Evolutionary conservation across 2,113 vertebrate genomes (phyloP).

Genomic region (Tyto alba): DNA sequence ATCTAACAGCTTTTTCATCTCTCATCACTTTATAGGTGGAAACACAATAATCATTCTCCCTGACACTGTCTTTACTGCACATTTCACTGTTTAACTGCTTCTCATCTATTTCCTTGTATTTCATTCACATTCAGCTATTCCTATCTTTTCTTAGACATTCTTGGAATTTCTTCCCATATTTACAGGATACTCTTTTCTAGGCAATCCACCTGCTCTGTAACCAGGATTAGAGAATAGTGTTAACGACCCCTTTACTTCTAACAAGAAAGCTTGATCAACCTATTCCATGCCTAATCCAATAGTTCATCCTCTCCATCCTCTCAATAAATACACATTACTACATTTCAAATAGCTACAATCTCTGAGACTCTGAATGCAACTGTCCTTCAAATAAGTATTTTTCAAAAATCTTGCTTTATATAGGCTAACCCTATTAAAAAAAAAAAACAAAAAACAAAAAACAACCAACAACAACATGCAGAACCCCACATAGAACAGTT

Average conservation of each 20-base stretch:
- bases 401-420: neutral
- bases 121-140: neutral
- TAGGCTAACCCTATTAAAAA: neutral
- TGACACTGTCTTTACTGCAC: neutral
- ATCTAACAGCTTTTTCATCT: neutral
- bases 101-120: neutral
- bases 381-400: neutral
- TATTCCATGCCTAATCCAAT: neutral
- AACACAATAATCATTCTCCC: neutral
- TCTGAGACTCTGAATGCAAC: neutral
- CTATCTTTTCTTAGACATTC: neutral
- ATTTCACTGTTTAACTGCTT: neutral
- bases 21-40: neutral
- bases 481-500: neutral
- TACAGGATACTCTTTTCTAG: neutral
- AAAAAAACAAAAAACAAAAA: no score
- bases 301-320: neutral
- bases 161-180: neutral
- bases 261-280: neutral
- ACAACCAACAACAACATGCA: fast-evolving
- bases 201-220: neutral
- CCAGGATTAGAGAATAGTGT: neutral
- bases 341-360: neutral
- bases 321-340: neutral
- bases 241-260: neutral